Conservation (phyloP, 2,113 vertebrate species). For the Engystomops pustulosus region DNA sequence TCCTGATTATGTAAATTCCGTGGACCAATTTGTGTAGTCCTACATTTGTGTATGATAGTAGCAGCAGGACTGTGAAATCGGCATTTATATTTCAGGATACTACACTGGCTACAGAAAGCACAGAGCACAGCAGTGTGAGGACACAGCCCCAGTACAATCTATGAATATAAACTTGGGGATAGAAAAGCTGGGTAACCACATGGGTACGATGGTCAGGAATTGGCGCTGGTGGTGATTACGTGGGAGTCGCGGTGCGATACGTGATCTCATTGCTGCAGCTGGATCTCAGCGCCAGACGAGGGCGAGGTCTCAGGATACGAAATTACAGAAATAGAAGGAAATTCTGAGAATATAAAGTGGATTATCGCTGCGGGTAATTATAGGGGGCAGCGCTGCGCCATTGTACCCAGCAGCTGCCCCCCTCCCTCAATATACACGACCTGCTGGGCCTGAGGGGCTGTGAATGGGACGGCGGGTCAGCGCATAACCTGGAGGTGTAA, state of each 20-base stretch:
- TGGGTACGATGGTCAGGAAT: not conserved
- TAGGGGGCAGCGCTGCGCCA: not conserved
- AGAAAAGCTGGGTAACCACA: no score
- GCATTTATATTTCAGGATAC: no score
- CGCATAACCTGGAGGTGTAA: conserved; percentile 10
- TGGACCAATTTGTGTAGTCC: no score
- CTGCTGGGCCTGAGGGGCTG: not conserved
- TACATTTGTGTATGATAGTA: no score
- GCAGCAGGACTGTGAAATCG: no score
- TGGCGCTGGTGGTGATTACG: not conserved
- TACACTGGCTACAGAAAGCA: no score
- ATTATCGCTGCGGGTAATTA: not conserved
- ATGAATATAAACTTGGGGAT: no score
- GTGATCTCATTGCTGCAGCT: not conserved
- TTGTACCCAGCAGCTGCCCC: not conserved
- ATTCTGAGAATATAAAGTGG: no score
- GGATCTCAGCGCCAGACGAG: not conserved
- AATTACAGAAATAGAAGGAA: not conserved
- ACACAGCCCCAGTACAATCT: no score
- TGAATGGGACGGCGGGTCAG: conserved; percentile 5
- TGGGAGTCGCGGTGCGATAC: not conserved
- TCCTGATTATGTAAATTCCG: no score
- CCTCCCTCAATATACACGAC: not conserved
- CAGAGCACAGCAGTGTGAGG: no score
- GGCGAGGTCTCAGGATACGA: not conserved